These are phyloP conservation scores for Rhinophrynus dorsalis DNA, from an alignment of 2,797 vertebrate species.

Conservation along the genomic window DNA sequence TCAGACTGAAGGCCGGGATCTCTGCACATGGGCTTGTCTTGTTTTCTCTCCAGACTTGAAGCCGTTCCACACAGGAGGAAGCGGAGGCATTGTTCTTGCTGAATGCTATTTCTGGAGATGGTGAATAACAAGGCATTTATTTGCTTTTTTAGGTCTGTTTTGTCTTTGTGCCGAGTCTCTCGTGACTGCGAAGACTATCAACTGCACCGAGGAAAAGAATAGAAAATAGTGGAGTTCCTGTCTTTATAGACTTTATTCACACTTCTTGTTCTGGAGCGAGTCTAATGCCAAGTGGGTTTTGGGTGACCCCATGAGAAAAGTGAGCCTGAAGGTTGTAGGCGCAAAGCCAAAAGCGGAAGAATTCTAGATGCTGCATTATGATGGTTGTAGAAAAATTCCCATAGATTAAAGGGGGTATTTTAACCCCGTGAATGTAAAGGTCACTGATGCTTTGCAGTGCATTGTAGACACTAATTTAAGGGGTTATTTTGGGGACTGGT, in stretches of 20 bases:
- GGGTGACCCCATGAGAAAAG: neutral
- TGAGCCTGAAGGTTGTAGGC: no score
- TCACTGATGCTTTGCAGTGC: no score
- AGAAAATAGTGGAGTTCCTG: neutral
- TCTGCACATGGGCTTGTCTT: no score
- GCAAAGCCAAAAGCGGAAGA: no score
- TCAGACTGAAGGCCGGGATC: constrained; percentile 7
- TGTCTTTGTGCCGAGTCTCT: neutral
- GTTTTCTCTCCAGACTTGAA: constrained; percentile 7
- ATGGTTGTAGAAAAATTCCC: no score
- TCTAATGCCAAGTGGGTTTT: neutral
- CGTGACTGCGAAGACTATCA: neutral
- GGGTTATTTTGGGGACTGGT: no score
- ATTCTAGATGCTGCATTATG: no score
- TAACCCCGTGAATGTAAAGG: no score
- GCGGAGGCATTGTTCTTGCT: constrained; percentile 22
- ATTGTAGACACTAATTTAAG: no score
- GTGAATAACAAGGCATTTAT: constrained; percentile 22
- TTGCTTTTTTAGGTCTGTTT: constrained; percentile 17
- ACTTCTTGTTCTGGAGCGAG: neutral
- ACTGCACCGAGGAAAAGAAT: neutral
- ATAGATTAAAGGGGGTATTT: no score
- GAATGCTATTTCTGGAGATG: constrained; percentile 19
- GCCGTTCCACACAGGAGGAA: constrained; percentile 27
- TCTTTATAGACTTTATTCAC: neutral